Evolutionary conservation across 2,797 vertebrate species (phyloP).

Genomic region (Thalassophryne amazonica): DNA sequence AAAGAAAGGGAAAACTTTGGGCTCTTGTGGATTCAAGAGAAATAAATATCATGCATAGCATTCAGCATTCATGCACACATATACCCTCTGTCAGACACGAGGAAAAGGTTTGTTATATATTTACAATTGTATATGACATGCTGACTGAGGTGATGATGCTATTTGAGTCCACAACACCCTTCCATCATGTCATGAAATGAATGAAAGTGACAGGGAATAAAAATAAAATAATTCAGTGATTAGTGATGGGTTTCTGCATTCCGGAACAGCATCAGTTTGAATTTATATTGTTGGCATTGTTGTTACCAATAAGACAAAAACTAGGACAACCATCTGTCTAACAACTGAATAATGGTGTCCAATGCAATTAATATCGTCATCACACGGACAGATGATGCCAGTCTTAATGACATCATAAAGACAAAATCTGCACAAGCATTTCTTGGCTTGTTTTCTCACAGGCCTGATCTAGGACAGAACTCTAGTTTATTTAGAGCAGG

Average conservation of each 20-base stretch:
- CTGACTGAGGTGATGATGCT: not conserved
- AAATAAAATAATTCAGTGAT: too few relatives aligned
- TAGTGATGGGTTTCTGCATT: not conserved
- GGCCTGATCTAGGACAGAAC: too few relatives aligned
- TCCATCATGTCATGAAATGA: not conserved
- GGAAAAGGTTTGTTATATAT: not conserved
- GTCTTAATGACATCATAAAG: too few relatives aligned
- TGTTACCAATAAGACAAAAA: too few relatives aligned
- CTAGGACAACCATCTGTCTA: too few relatives aligned
- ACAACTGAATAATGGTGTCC: too few relatives aligned
- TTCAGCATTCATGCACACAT: slow-evolving; percentile 3
- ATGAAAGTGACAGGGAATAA: too few relatives aligned
- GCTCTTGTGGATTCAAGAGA: slow-evolving; percentile 13
- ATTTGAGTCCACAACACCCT: not conserved
- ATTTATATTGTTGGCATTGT: slow-evolving; percentile 1
- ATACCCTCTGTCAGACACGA: not conserved
- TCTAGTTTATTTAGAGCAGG: too few relatives aligned
- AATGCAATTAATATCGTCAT: too few relatives aligned
- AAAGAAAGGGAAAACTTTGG: slow-evolving; percentile 39
- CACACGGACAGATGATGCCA: too few relatives aligned
- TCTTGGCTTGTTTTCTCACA: too few relatives aligned
- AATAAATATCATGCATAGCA: slow-evolving; percentile 8
- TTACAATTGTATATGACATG: not conserved
- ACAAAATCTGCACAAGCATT: too few relatives aligned
- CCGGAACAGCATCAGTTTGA: not conserved